A percentile compares a stretch with the other conserved stretches of the same genome.
Conservation (phyloP, 1,140 invertebrate genomes). For the Drosophila chauvacae region DNA sequence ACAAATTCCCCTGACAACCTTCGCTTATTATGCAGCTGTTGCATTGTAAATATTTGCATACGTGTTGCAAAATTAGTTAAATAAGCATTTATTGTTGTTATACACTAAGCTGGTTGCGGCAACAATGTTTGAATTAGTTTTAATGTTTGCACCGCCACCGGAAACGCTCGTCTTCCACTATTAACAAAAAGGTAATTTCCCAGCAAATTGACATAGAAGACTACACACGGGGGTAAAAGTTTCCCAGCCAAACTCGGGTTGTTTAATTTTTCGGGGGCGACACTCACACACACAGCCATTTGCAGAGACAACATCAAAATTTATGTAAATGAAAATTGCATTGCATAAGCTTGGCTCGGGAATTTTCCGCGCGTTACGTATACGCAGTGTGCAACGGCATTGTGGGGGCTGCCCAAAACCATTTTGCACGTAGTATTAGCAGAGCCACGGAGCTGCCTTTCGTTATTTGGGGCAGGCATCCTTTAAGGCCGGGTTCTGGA, state of each 20-base stretch:
- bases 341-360: conserved; percentile 66
- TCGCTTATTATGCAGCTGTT: conserved; percentile 72
- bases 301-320: conserved; percentile 59
- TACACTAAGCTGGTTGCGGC: conserved; percentile 55
- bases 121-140: conserved; percentile 70
- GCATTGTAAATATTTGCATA: conserved; percentile 79
- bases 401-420: conserved; percentile 50
- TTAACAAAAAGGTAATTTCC: conserved; percentile 80
- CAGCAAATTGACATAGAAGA: conserved; percentile 78
- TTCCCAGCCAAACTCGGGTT: conserved; percentile 41
- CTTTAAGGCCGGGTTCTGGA: conserved; percentile 36
- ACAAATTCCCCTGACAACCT: conserved; percentile 6
- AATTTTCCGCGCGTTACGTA: conserved; percentile 46
- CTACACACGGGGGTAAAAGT: conserved; percentile 58
- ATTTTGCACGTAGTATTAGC: conserved; percentile 81
- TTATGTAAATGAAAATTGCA: conserved; percentile 82
- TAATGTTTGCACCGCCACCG: conserved; percentile 57
- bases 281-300: conserved; percentile 29
- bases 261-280: conserved; percentile 51
- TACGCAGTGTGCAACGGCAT: conserved; percentile 61
- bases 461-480: conserved; percentile 71
- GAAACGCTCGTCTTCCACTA: conserved; percentile 55
- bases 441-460: conserved; percentile 51
- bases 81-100: conserved; percentile 80
- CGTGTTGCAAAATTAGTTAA: conserved; percentile 78